Evolutionary conservation across 2,113 vertebrate species (phyloP).

Genomic region (Ameiurus melas): DNA sequence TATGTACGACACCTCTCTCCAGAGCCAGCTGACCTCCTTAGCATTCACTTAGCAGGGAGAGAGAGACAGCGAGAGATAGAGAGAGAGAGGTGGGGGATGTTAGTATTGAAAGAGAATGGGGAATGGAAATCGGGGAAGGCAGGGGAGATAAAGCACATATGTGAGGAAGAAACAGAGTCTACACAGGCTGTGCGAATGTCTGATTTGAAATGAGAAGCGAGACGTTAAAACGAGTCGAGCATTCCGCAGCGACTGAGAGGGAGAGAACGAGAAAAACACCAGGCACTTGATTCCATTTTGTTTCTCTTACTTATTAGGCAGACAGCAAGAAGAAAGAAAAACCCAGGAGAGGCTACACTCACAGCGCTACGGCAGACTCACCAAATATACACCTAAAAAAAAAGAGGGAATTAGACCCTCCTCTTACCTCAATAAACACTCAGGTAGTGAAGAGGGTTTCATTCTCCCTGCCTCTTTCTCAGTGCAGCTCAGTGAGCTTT

Average conservation of each 20-base stretch:
- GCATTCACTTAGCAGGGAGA: constrained; percentile 43
- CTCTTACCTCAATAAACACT: constrained; percentile 22
- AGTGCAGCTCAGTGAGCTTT: background rate
- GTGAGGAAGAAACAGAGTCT: background rate
- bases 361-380: constrained; percentile 24
- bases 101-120: constrained; percentile 33
- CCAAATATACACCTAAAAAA: constrained; percentile 24
- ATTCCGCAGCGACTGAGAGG: constrained; percentile 25
- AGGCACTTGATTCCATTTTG: constrained; percentile 51
- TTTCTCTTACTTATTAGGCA: constrained; percentile 50
- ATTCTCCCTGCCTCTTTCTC: background rate
- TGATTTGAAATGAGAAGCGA: constrained; percentile 13
- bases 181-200: background rate
- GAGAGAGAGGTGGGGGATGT: constrained; percentile 18
- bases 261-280: constrained; percentile 26
- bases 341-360: constrained; percentile 43
- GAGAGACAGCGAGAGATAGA: constrained; percentile 16
- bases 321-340: background rate
- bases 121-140: constrained; percentile 34
- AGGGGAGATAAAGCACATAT: constrained; percentile 10
- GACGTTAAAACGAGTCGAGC: constrained; percentile 12
- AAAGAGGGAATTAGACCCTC: constrained; percentile 1
- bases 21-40: constrained; percentile 47
- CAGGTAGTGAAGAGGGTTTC: constrained; percentile 17
- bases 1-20: constrained; percentile 45